Conservation (phyloP, 2,113 vertebrate species). For the Forbesichthys agassizii region DNA sequence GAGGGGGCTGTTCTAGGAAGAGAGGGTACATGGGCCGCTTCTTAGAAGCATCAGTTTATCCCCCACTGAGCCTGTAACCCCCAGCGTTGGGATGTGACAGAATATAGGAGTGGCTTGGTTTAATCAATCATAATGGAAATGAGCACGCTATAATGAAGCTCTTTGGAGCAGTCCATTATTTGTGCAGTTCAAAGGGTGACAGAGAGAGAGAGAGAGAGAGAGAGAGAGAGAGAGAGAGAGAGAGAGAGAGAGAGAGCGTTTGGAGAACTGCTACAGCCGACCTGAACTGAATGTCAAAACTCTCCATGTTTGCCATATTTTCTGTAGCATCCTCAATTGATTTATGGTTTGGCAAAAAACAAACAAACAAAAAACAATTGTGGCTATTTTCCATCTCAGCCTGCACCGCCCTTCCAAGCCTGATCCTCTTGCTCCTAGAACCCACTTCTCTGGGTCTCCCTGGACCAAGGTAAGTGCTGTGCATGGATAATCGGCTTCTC, state of each 20-base stretch:
- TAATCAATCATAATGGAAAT: slow-evolving; percentile 76
- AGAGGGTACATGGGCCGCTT: slow-evolving; percentile 42
- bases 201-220: slow-evolving; percentile 22
- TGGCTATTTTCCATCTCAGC: too few species aligned
- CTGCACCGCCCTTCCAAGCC: too few species aligned
- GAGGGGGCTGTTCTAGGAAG: slow-evolving; percentile 15
- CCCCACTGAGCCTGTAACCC: slow-evolving; percentile 47
- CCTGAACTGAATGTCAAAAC: slow-evolving; percentile 18
- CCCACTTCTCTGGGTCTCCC: too few species aligned
- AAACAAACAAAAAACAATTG: too few species aligned
- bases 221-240: slow-evolving; percentile 25
- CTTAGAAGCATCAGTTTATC: slow-evolving; percentile 41
- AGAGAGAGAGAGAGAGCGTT: slow-evolving; percentile 33
- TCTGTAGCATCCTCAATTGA: not conserved
- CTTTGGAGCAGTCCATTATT: slow-evolving; percentile 60
- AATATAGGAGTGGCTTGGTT: slow-evolving; percentile 55
- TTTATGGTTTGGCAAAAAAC: slow-evolving; percentile 6
- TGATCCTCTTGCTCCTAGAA: too few species aligned
- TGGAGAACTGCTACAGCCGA: slow-evolving; percentile 26
- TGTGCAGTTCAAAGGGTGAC: slow-evolving; percentile 58
- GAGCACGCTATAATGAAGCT: slow-evolving; percentile 72
- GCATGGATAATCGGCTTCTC: not conserved
- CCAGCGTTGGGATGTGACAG: slow-evolving; percentile 42
- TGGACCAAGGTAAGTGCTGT: not conserved
- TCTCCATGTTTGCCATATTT: slow-evolving; percentile 8